Percentiles rank a stretch among this genome's conserved stretches.
Conservation (phyloP, 2,888 invertebrate species). For the Agrenia bidenticulata region DNA sequence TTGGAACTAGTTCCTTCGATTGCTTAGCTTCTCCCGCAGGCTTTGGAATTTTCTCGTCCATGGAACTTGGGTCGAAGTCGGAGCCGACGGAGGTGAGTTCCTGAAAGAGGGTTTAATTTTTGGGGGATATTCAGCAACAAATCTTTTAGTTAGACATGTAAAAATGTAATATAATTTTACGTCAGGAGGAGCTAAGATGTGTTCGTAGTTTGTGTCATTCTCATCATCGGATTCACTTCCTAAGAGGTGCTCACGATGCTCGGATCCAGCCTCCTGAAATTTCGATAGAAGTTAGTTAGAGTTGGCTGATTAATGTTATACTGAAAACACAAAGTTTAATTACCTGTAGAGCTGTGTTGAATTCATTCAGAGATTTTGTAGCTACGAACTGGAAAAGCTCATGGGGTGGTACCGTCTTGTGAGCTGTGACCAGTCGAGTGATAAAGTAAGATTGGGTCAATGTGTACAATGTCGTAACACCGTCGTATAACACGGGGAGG, state of each 20-base stretch:
- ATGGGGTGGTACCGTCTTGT: slow-evolving; percentile 84
- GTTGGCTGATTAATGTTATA: too few relatives aligned
- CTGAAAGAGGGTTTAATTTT: slow-evolving; percentile 55
- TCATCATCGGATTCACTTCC: slow-evolving; percentile 72
- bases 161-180: slow-evolving; percentile 32
- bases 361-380: slow-evolving; percentile 81
- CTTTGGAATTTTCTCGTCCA: slow-evolving; percentile 66
- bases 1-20: slow-evolving; percentile 3
- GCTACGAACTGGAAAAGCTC: slow-evolving; percentile 84
- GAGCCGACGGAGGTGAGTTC: slow-evolving; percentile 73
- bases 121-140: not conserved
- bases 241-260: slow-evolving; percentile 66
- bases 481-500: slow-evolving; percentile 74
- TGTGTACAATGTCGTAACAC: slow-evolving; percentile 71
- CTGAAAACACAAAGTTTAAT: not conserved
- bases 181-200: slow-evolving; percentile 52
- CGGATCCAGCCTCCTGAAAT: slow-evolving; percentile 84
- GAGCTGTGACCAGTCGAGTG: slow-evolving; percentile 83
- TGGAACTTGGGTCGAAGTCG: slow-evolving; percentile 66
- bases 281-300: too few relatives aligned
- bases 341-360: slow-evolving; percentile 82
- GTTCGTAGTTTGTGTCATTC: slow-evolving; percentile 68
- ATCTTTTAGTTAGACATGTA: not conserved
- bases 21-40: not conserved
- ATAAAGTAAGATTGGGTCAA: slow-evolving; percentile 86